These are phyloP conservation scores for Platalea minor DNA, from an alignment of 2,797 vertebrate genomes.

Conservation along the genomic window DNA sequence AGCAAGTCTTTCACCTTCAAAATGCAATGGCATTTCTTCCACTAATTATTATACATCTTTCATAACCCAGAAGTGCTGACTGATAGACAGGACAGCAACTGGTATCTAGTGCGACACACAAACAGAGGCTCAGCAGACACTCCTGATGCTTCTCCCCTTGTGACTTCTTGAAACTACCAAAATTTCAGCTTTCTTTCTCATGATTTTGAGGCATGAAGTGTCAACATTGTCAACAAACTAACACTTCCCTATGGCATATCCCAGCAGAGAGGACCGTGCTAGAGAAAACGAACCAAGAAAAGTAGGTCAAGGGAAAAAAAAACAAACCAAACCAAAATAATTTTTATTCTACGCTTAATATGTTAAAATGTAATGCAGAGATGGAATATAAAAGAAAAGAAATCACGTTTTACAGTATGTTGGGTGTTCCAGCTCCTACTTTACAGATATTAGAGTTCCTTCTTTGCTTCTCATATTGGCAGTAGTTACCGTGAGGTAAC, in stretches of 20 bases:
- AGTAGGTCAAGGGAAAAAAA: rapidly evolving
- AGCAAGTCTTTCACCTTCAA: neutral
- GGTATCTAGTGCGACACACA: neutral
- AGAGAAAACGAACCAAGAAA: neutral
- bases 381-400: neutral
- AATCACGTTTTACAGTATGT: neutral
- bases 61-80: neutral
- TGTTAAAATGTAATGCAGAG: neutral
- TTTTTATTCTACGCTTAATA: neutral
- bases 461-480: neutral
- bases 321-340: rapidly evolving
- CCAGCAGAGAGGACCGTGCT: neutral
- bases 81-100: neutral
- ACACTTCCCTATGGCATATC: neutral
- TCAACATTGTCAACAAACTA: neutral
- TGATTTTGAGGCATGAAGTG: neutral
- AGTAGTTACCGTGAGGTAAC: neutral
- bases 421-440: neutral
- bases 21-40: neutral
- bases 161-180: neutral
- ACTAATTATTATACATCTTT: neutral
- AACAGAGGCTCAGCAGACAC: neutral
- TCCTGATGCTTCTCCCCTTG: neutral
- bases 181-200: neutral
- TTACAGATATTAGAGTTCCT: neutral